phyloP scores from a whole-genome alignment of 2,797 vertebrate genomes.

The Peromyscus aztecus region DNA sequence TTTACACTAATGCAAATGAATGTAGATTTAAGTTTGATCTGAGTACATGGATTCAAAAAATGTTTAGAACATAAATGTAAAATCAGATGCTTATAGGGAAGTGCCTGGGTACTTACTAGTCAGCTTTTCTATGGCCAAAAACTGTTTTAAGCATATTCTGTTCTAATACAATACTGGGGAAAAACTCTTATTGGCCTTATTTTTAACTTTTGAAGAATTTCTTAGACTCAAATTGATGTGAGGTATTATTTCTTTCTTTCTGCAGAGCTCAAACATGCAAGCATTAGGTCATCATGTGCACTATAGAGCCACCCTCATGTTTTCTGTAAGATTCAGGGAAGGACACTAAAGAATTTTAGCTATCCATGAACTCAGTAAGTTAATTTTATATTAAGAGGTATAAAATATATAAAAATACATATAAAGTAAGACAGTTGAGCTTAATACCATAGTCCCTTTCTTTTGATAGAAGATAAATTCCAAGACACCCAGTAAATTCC shows the following conservation, averaged over 20 bases:
- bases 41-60: not conserved
- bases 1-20: not conserved
- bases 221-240: not conserved
- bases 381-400: not conserved
- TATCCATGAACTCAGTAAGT: not conserved
- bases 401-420: not conserved
- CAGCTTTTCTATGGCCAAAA: not conserved
- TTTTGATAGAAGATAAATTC: not conserved
- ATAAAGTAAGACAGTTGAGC: not conserved
- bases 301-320: not conserved
- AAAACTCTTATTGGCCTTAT: not conserved
- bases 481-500: not conserved
- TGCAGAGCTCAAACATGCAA: not conserved
- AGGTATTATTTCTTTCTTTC: not conserved
- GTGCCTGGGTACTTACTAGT: not conserved
- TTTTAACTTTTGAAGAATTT: slow-evolving; percentile 29
- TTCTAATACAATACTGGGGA: not conserved
- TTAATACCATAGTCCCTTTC: not conserved
- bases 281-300: not conserved
- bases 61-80: not conserved
- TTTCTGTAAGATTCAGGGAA: not conserved
- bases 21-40: not conserved
- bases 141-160: not conserved
- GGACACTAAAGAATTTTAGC: not conserved
- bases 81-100: not conserved